Evolutionary conservation across 2,888 invertebrate genomes (phyloP), one percentile per base, ranked within the genome.

Genomic region (Neelides folsomi): DNA sequence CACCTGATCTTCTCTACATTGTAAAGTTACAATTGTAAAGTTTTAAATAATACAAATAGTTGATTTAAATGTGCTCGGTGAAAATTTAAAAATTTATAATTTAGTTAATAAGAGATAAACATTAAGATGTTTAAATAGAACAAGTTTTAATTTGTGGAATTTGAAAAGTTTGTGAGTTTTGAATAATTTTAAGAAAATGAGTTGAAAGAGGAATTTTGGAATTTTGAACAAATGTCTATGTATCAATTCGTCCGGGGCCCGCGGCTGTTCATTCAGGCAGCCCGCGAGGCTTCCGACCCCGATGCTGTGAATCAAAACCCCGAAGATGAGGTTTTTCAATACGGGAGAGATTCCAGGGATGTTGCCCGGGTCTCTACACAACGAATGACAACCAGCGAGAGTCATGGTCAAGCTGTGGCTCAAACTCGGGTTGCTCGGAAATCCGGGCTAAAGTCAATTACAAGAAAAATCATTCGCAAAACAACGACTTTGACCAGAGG

Each of bases 401-500:
- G 87, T 69, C 75, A 86, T 67, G 87, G 86, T 35, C 64, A 66
- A 27, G 85, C 86, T 57, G 75, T 85, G 69, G 86, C 87, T 72
- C 83, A 86, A 66, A 83, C 83, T 58, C 84, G 86, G 73, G 82
- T 85, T 67, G 83, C 84, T 70, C 80, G 82, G 71, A 79, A 80
- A 68, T 82, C 81, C 54, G 86, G 87, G 38, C 81, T 82, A 68
- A 77, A 85, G 56, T 79, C 86, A 62, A 85, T 89, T 61, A 89
- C 87, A 20, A 86, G 88, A 41, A 80, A 86, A 68, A 85, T 89
- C 58, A 82, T 89, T 48, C 77, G 86, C 57, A 89, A 88, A 71
- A 86, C 90, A 65, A 90, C 89, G 36, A 89, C 89, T 2, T 70
- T 90, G 63, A 85, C 86, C 57, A 77, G 88, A 13, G 89, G 87